phyloP scores from a whole-genome alignment of 2,888 invertebrate genomes.

The Caenorhabditis drosophilae region DNA sequence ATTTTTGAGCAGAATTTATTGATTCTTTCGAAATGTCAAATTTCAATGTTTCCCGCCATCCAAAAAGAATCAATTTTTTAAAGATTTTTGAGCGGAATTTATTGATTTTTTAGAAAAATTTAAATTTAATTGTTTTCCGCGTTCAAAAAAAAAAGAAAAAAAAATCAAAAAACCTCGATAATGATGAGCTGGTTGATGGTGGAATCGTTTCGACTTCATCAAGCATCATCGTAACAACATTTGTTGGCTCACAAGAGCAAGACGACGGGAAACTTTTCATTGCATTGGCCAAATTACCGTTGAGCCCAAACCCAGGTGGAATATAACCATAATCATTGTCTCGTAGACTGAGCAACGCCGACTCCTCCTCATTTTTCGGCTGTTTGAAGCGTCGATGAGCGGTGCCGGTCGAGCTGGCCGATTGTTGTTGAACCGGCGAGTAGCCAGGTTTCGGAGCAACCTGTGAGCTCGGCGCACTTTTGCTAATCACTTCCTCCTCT shows the following conservation, averaged over 20 bases:
- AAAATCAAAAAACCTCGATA: slow-evolving; percentile 25
- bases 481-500: slow-evolving; percentile 41
- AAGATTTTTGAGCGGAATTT: neutral
- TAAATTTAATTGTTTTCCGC: neutral
- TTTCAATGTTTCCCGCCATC: no score
- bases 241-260: slow-evolving; percentile 43
- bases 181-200: slow-evolving; percentile 21
- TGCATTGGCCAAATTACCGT: slow-evolving; percentile 18
- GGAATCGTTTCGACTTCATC: slow-evolving; percentile 38
- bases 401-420: neutral
- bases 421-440: slow-evolving; percentile 25
- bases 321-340: slow-evolving; percentile 69
- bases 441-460: slow-evolving; percentile 27
- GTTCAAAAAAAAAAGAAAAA: neutral
- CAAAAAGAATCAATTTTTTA: no score
- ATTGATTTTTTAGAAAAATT: neutral
- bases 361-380: slow-evolving; percentile 45
- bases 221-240: slow-evolving; percentile 36
- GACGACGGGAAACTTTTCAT: slow-evolving; percentile 36
- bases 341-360: slow-evolving; percentile 43
- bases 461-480: slow-evolving; percentile 8
- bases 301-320: slow-evolving; percentile 61
- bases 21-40: no score
- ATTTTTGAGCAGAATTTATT: no score
- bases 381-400: slow-evolving; percentile 11